Conservation (phyloP, 2,113 vertebrate species). For the Ceyx margarethae region DNA sequence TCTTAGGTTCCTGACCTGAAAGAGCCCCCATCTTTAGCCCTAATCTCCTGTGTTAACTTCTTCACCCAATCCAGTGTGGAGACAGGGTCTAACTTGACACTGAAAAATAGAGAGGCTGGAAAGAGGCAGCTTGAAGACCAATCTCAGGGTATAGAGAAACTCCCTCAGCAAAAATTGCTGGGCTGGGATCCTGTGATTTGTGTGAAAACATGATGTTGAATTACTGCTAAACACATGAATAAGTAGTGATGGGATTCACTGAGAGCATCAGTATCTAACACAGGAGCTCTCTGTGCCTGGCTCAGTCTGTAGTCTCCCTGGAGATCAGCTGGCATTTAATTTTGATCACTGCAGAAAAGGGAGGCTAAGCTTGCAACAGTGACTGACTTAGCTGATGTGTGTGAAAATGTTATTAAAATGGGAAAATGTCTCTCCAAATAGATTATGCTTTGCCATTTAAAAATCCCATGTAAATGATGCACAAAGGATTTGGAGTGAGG, state of each 20-base stretch:
- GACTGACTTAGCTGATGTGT: conserved; percentile 12
- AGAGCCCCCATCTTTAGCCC: neutral
- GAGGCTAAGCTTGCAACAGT: conserved; percentile 29
- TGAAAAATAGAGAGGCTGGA: neutral
- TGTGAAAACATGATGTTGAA: neutral
- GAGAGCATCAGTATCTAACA: neutral
- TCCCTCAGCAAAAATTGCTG: neutral
- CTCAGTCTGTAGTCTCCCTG: conserved; percentile 2
- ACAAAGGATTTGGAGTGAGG: conserved; percentile 46
- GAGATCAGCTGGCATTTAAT: conserved; percentile 48
- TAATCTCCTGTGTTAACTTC: neutral
- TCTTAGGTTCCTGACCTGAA: neutral
- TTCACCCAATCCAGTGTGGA: neutral
- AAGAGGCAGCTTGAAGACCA: neutral
- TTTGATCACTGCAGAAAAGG: conserved; percentile 40
- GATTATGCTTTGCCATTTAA: conserved; percentile 39
- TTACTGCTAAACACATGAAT: conserved; percentile 10
- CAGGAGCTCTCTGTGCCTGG: neutral
- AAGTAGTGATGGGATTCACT: neutral
- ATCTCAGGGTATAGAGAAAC: neutral
- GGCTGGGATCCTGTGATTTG: neutral
- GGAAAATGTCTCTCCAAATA: conserved; percentile 46
- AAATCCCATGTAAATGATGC: conserved; percentile 39
- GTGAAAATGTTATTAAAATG: conserved; percentile 49
- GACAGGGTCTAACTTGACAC: neutral